phyloP scores from a whole-genome alignment of 2,888 invertebrate genomes.

The Heliconius charithonia region DNA sequence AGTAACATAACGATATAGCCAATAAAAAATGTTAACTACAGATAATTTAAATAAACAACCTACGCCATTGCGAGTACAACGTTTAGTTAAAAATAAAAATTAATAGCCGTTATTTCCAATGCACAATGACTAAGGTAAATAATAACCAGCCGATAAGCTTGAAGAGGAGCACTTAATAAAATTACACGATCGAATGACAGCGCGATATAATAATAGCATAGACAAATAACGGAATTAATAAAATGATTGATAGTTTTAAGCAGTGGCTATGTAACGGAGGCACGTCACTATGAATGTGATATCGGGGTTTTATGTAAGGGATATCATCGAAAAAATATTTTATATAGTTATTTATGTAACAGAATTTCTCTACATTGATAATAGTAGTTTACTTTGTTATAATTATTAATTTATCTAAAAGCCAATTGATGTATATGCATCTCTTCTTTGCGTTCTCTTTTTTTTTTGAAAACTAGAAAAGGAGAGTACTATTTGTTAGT shows the following conservation, averaged over 20 bases:
- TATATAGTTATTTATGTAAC: background rate
- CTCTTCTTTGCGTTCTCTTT: background rate
- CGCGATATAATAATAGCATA: conserved; percentile 68
- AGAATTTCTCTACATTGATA: background rate
- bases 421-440: background rate
- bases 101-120: conserved; percentile 21
- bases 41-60: background rate
- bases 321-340: background rate
- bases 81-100: conserved; percentile 20
- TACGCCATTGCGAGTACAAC: background rate
- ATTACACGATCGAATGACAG: conserved; percentile 75
- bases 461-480: background rate
- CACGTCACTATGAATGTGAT: conserved; percentile 42
- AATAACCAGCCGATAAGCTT: conserved; percentile 51
- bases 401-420: background rate
- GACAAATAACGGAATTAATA: conserved; percentile 76
- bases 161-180: conserved; percentile 72
- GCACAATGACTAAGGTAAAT: conserved; percentile 45
- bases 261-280: conserved; percentile 49
- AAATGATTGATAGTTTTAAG: conserved; percentile 73
- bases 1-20: background rate
- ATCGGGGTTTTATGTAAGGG: conserved; percentile 26
- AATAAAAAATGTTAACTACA: background rate
- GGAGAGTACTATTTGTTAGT: background rate
- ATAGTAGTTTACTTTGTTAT: background rate